Conservation (phyloP, 92 coral and sea anemone genomes). For the Phymanthus crucifer region DNA sequence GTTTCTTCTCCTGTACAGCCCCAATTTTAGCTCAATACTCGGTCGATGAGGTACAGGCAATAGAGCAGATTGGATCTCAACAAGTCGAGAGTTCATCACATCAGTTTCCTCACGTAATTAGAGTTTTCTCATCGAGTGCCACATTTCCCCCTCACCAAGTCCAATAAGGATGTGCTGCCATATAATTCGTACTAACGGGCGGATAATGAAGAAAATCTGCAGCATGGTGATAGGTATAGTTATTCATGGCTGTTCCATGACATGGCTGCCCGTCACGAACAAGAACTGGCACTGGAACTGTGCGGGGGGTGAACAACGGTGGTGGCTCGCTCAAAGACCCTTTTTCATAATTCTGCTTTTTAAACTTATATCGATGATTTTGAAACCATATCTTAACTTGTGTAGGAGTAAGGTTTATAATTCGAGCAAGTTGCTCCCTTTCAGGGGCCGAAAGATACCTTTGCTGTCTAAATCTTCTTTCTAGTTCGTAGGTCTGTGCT, state of each 20-base stretch:
- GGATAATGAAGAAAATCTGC: conserved; percentile 86
- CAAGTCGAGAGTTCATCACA: conserved; percentile 57
- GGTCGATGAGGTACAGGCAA: conserved; percentile 35
- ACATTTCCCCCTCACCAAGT: conserved; percentile 57
- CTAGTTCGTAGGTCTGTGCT: conserved; percentile 98
- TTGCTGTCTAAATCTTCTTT: conserved; percentile 94
- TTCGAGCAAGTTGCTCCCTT: conserved; percentile 95
- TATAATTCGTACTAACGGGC: conserved; percentile 72
- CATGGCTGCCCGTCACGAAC: conserved; percentile 95
- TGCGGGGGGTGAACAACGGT: conserved; percentile 88
- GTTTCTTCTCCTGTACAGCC: conserved; percentile 30
- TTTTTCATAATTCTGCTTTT: conserved; percentile 93
- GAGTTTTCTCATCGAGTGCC: conserved; percentile 31
- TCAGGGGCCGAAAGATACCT: conserved; percentile 98
- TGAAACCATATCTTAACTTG: conserved; percentile 99
- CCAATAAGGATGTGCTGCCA: conserved; percentile 82
- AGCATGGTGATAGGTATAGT: conserved; percentile 79
- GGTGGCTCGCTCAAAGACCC: conserved; percentile 71
- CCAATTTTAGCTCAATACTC: conserved; percentile 27
- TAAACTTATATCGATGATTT: conserved; percentile 98
- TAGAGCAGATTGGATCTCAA: conserved; percentile 39
- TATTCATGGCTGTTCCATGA: conserved; percentile 68
- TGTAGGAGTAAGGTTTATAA: conserved; percentile 93
- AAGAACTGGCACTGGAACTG: conserved; percentile 87
- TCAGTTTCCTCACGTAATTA: conserved; percentile 46